Percentiles rank a stretch among this genome's conserved stretches.
Evolutionary conservation across 2,888 invertebrate species (phyloP).

Genomic region (Megalurothrips usitatus): DNA sequence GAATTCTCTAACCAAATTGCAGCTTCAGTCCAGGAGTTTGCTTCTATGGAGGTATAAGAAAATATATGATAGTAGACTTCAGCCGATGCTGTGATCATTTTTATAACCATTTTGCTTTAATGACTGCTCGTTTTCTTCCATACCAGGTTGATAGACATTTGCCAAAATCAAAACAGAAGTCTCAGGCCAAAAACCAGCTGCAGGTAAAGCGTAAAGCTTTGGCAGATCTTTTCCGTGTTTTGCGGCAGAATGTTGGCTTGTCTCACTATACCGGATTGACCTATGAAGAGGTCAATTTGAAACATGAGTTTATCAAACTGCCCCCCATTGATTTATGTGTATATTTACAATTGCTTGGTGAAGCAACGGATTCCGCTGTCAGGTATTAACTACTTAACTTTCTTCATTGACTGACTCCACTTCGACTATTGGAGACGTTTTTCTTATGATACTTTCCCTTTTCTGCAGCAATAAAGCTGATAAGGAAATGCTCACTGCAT

Average conservation of each 20-base stretch:
- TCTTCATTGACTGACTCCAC: slow-evolving; percentile 46
- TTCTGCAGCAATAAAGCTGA: slow-evolving; percentile 43
- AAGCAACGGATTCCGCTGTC: not conserved
- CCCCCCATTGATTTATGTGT: slow-evolving; percentile 67
- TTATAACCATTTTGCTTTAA: slow-evolving; percentile 31
- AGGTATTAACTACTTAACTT: slow-evolving; percentile 44
- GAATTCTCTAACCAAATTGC: slow-evolving; percentile 58
- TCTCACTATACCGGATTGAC: slow-evolving; percentile 73
- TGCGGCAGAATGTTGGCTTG: slow-evolving; percentile 64
- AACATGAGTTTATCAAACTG: slow-evolving; percentile 44
- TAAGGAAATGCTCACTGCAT: slow-evolving; percentile 54
- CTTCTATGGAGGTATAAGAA: slow-evolving; percentile 42
- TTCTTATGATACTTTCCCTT: slow-evolving; percentile 15
- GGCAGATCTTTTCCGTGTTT: slow-evolving; percentile 76
- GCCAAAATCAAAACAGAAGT: slow-evolving; percentile 68
- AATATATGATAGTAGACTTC: not conserved
- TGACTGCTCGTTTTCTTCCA: not conserved
- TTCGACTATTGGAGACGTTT: slow-evolving; percentile 35
- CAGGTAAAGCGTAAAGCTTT: slow-evolving; percentile 81
- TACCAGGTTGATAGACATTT: slow-evolving; percentile 53
- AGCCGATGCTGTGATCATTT: slow-evolving; percentile 16
- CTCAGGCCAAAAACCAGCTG: slow-evolving; percentile 73
- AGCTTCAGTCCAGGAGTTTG: slow-evolving; percentile 44
- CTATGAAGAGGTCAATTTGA: slow-evolving; percentile 37
- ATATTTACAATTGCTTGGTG: slow-evolving; percentile 47